These are phyloP conservation scores for Lordiphosa andalusiaca DNA, from an alignment of 2,888 invertebrate species.

Conservation along the genomic window DNA sequence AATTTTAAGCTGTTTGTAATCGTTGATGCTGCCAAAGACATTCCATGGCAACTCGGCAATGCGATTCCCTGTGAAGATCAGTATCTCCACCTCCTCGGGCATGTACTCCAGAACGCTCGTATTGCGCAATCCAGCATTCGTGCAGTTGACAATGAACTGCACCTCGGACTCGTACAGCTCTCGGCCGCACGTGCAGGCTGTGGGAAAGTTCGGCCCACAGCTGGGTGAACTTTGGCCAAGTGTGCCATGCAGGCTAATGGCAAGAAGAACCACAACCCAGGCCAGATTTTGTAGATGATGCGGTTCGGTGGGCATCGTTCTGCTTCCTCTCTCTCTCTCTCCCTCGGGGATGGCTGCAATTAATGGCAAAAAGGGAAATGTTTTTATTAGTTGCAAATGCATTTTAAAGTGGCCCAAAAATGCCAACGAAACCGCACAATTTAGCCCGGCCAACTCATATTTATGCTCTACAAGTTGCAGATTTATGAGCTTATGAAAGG, in stretches of 20 bases:
- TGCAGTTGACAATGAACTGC: constrained; percentile 87
- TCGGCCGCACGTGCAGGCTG: constrained; percentile 82
- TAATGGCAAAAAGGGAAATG: constrained; percentile 39
- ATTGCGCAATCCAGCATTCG: constrained; percentile 83
- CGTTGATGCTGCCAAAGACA: constrained; percentile 85
- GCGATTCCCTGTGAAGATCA: constrained; percentile 87
- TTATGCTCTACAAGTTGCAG: constrained; percentile 55
- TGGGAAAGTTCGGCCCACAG: constrained; percentile 81
- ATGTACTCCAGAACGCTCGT: constrained; percentile 83
- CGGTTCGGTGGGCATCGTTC: constrained; percentile 43
- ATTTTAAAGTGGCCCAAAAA: constrained; percentile 47
- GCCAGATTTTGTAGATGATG: constrained; percentile 41
- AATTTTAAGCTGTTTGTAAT: constrained; percentile 83
- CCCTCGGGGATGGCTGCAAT: constrained; percentile 43
- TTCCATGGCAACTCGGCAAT: constrained; percentile 85
- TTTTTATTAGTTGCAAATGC: constrained; percentile 54
- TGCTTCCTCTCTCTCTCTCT: constrained; percentile 1
- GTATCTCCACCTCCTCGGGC: constrained; percentile 84
- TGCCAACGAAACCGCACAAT: constrained; percentile 5
- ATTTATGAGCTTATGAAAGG: constrained; percentile 15
- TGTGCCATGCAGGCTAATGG: constrained; percentile 38
- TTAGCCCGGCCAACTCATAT: constrained; percentile 28
- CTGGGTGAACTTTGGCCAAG: constrained; percentile 56
- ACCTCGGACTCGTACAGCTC: constrained; percentile 81
- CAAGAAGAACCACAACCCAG: constrained; percentile 38